These are phyloP conservation scores for Phocides pigmalion DNA, from an alignment of 1,140 invertebrate species.

Conservation along the genomic window DNA sequence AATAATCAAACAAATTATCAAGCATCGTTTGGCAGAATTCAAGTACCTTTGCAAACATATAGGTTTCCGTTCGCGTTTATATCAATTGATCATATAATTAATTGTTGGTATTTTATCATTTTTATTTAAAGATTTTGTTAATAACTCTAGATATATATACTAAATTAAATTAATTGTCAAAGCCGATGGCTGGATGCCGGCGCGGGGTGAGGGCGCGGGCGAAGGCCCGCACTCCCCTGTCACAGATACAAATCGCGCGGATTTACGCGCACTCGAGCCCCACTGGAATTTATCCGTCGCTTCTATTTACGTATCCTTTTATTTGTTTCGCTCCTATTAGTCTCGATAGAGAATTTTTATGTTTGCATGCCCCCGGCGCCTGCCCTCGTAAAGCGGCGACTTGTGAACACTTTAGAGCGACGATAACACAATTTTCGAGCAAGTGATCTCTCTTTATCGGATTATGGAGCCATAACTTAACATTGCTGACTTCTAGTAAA, in stretches of 20 bases:
- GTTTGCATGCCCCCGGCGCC: constrained; percentile 76
- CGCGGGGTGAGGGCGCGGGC: constrained; percentile 38
- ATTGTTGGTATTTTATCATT: neutral
- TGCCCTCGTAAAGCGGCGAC: constrained; percentile 79
- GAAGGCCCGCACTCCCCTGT: constrained; percentile 63
- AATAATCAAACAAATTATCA: no score
- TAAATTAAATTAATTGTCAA: constrained; percentile 77
- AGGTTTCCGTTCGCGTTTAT: neutral
- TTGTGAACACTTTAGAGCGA: constrained; percentile 75
- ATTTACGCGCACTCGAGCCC: constrained; percentile 81
- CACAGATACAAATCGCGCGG: constrained; percentile 82
- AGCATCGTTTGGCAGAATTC: no score
- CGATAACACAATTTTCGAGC: constrained; percentile 78
- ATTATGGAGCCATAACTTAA: constrained; percentile 78
- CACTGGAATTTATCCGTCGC: constrained; percentile 79
- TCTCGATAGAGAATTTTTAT: constrained; percentile 83
- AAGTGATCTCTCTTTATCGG: constrained; percentile 72
- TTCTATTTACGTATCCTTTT: constrained; percentile 83
- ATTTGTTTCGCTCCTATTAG: constrained; percentile 83
- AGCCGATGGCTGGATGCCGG: constrained; percentile 42
- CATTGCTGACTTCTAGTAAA: constrained; percentile 60
- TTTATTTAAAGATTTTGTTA: neutral
- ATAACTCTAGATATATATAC: constrained; percentile 53
- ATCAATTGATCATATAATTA: neutral
- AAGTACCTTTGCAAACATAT: no score